A percentile compares a stretch with the other conserved stretches of the same genome.
These are phyloP conservation scores for Cetoscarus ocellatus DNA, from an alignment of 2,797 vertebrate species.

Conservation along the genomic window DNA sequence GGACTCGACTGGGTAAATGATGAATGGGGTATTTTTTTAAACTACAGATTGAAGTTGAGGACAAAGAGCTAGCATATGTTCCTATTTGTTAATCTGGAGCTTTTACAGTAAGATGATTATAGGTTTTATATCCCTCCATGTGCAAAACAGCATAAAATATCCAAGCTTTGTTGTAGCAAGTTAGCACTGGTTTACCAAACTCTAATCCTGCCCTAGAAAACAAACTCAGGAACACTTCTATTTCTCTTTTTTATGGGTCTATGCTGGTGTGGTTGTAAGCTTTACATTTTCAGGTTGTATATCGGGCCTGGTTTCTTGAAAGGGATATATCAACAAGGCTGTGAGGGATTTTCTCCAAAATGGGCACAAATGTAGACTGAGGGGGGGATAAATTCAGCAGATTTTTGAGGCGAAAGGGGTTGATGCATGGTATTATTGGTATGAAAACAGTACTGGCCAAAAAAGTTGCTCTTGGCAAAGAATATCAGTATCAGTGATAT, in stretches of 20 bases:
- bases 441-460: too few relatives aligned
- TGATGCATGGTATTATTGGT: too few relatives aligned
- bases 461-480: too few relatives aligned
- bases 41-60: slow-evolving; percentile 14
- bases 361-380: too few relatives aligned
- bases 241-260: not conserved
- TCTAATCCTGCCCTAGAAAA: not conserved
- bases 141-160: slow-evolving; percentile 41
- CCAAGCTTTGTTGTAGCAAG: slow-evolving; percentile 30
- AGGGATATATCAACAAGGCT: too few relatives aligned
- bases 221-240: not conserved
- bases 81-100: slow-evolving; percentile 69
- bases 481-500: too few relatives aligned
- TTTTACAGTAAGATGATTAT: slow-evolving; percentile 79
- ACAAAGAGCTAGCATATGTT: slow-evolving; percentile 72
- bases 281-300: too few relatives aligned
- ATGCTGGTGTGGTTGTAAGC: too few relatives aligned
- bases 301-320: too few relatives aligned
- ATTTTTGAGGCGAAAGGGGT: too few relatives aligned
- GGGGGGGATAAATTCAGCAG: too few relatives aligned
- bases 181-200: slow-evolving; percentile 21
- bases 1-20: slow-evolving; percentile 5
- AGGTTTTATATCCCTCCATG: slow-evolving; percentile 62
- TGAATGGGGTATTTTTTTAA: not conserved
- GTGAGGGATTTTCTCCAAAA: too few relatives aligned